phyloP scores from a whole-genome alignment of 1,140 invertebrate species.

The Sarcophaga peregrina region DNA sequence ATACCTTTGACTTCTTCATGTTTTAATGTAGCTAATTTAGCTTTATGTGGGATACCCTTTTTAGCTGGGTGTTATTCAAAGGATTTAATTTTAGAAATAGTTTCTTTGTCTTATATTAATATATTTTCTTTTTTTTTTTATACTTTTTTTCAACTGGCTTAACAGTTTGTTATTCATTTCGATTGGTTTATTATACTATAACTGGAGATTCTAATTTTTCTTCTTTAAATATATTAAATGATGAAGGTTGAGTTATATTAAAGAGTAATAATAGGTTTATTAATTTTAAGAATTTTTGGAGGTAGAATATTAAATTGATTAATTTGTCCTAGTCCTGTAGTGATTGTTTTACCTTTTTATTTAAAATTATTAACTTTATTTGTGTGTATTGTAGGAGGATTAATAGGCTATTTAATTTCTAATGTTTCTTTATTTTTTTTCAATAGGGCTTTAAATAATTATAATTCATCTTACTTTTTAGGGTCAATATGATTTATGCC shows the following conservation, averaged over 20 bases:
- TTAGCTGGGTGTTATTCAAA: too few species aligned
- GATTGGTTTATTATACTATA: too few species aligned
- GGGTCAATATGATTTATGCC: conserved; percentile 61
- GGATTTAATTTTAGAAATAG: too few species aligned
- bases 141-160: too few species aligned
- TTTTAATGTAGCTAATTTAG: too few species aligned
- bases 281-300: conserved; percentile 67
- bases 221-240: conserved; percentile 65
- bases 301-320: too few species aligned
- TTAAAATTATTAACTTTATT: conserved; percentile 67
- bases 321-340: too few species aligned
- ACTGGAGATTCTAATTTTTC: conserved; percentile 68
- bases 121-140: too few species aligned
- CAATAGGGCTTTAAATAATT: conserved; percentile 65
- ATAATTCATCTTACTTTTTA: conserved; percentile 66
- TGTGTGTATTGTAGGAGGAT: conserved; percentile 63
- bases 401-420: conserved; percentile 65
- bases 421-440: conserved; percentile 60
- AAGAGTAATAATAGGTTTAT: conserved; percentile 68
- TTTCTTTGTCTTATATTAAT: too few species aligned
- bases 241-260: too few species aligned
- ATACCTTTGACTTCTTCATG: conserved; percentile 68
- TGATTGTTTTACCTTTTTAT: conserved; percentile 66
- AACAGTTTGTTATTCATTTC: too few species aligned
- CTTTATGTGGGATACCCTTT: too few species aligned